Base-by-base conservation (phyloP, 1,140 invertebrate genomes). In the Drosophila rhopaloa region DNA sequence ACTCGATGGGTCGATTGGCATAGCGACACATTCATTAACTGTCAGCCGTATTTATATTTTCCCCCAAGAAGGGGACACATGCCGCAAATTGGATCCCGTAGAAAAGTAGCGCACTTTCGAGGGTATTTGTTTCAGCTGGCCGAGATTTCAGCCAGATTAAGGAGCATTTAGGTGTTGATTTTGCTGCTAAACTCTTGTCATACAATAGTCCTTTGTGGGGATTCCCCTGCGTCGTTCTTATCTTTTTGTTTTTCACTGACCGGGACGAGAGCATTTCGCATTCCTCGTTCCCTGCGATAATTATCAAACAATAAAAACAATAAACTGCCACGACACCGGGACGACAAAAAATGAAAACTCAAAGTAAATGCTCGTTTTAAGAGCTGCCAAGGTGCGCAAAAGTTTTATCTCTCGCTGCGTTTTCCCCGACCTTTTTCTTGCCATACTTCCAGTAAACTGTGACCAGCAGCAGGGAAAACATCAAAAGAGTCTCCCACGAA, bases 271-370 rank as follows among this genome's bases (percentile, higher is more conserved):
- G 67, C 63, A 53, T 62, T 81, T 84, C 71, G 37, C 59, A 75
- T 75, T 86, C 41, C 16, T 24, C 24, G 24, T 4, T 24, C 24
- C 29, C 37, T 56, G 83, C 75, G 75, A 85, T 85, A 85, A 85
- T 85, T 85, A 85, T 85, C 83, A 85, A 85, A 85, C 82, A 85
- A 85, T 85, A 88, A 85, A 85, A 85, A 88, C 82, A 85, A 85
- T 85, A 85, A 85, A 88, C 83, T 85, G 75, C 66, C 70, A 82
- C 73, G 83, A 88, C 83, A 85, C 83, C 79, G 62, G 24, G 50
- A 10, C 16, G 46, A 70, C 32, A 48, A 70, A 57, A 70, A 58
- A 76, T 41, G 56, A 61, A 61, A 73, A 73, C 60, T 74, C 57
- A 76, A 70, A 60, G 54, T 55, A 62, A 62, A 70, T 29, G 40